Evolutionary conservation across 2,888 invertebrate genomes (phyloP).

Genomic region (Ditylenchus weischeri): DNA sequence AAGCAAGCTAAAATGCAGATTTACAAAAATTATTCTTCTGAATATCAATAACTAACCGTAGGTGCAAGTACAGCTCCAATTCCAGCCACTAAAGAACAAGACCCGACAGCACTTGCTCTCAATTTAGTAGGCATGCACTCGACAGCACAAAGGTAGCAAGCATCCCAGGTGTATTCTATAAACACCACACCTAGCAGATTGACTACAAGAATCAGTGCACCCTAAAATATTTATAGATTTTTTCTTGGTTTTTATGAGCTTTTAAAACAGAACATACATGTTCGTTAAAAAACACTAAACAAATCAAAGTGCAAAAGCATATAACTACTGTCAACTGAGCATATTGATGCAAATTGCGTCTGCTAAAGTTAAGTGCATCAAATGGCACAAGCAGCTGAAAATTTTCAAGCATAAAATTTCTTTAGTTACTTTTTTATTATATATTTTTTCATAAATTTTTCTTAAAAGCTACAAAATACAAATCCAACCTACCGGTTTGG

Average conservation of each 20-base stretch:
- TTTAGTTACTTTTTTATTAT: background rate
- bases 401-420: no score
- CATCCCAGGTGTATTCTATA: slow-evolving; percentile 58
- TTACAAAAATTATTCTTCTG: no score
- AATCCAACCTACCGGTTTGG: slow-evolving; percentile 44
- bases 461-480: background rate
- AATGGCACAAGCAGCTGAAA: slow-evolving; percentile 47
- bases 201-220: slow-evolving; percentile 48
- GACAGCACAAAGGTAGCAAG: slow-evolving; percentile 49
- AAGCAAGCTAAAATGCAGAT: slow-evolving; percentile 42
- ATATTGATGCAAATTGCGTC: slow-evolving; percentile 53
- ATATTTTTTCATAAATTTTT: no score
- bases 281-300: slow-evolving; percentile 42
- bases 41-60: slow-evolving; percentile 32
- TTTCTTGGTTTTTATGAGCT: background rate
- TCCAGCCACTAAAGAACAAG: slow-evolving; percentile 51
- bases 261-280: slow-evolving; percentile 10
- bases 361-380: slow-evolving; percentile 49
- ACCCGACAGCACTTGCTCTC: slow-evolving; percentile 39
- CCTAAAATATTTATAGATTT: slow-evolving; percentile 33
- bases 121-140: slow-evolving; percentile 53
- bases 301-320: slow-evolving; percentile 50
- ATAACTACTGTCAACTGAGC: slow-evolving; percentile 50
- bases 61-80: slow-evolving; percentile 55
- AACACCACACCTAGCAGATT: slow-evolving; percentile 55